Conservation (phyloP, 2,113 vertebrate genomes). For the Grantiella picta region DNA sequence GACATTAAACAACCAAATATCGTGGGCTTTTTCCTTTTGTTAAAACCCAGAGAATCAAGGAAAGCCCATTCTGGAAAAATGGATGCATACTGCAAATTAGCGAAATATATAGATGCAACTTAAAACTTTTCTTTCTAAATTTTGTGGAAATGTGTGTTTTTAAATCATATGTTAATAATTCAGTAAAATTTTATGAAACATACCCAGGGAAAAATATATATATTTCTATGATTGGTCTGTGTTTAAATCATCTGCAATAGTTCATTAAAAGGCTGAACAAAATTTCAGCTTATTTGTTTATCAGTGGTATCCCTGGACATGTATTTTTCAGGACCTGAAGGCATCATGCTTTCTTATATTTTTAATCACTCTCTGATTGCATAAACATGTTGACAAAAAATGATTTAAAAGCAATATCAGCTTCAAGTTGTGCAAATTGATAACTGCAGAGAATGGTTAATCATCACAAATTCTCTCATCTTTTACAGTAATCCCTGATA, state of each 20-base stretch:
- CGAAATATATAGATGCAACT: background rate
- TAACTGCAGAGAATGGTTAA: constrained; percentile 2
- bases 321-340: background rate
- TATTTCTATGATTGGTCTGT: background rate
- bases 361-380: constrained; percentile 19
- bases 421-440: background rate
- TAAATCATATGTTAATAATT: background rate
- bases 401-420: constrained; percentile 1
- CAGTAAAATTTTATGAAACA: background rate
- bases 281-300: background rate
- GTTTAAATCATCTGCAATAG: background rate
- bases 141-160: background rate
- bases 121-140: background rate
- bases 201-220: accelerated
- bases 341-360: background rate
- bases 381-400: constrained; percentile 26
- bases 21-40: background rate
- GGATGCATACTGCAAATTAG: background rate
- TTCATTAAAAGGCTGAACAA: background rate
- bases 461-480: constrained; percentile 20
- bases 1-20: background rate
- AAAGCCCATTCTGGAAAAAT: background rate
- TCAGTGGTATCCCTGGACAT: background rate
- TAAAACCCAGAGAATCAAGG: background rate
- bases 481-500: constrained; percentile 37